A percentile compares a stretch with the other conserved stretches of the same genome.
These are phyloP conservation scores for Ursus arctos DNA, from an alignment of 2,113 vertebrate species.

Conservation along the genomic window DNA sequence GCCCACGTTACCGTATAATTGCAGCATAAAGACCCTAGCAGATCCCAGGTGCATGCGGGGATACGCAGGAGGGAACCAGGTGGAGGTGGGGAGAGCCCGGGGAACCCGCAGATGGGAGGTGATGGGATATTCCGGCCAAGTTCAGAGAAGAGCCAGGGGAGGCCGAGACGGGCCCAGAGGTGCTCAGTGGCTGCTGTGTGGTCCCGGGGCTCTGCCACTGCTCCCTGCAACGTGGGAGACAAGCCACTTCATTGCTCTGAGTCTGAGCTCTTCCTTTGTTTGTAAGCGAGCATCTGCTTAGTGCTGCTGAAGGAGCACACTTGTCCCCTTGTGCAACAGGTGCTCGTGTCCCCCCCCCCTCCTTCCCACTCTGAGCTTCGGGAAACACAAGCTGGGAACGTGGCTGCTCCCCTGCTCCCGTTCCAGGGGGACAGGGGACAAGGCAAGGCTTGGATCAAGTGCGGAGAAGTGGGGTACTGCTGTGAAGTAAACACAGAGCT, in stretches of 20 bases:
- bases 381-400: background rate
- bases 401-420: background rate
- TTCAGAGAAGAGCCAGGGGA: background rate
- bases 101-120: background rate
- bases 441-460: background rate
- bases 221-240: background rate
- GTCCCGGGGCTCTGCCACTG: background rate
- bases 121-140: background rate
- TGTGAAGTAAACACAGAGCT: background rate
- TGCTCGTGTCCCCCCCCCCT: background rate
- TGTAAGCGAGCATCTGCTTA: no score
- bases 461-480: no score
- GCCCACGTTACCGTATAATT: accelerated
- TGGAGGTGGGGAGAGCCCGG: no score
- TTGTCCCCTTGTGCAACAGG: background rate
- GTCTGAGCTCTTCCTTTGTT: background rate
- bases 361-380: background rate
- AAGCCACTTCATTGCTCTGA: background rate
- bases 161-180: no score
- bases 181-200: background rate
- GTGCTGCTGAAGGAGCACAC: no score
- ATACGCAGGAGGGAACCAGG: no score
- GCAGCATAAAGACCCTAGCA: no score
- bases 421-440: background rate
- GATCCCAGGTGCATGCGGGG: no score